Evolutionary conservation across 2,888 invertebrate species (phyloP).

Genomic region (Chironomus riparius): DNA sequence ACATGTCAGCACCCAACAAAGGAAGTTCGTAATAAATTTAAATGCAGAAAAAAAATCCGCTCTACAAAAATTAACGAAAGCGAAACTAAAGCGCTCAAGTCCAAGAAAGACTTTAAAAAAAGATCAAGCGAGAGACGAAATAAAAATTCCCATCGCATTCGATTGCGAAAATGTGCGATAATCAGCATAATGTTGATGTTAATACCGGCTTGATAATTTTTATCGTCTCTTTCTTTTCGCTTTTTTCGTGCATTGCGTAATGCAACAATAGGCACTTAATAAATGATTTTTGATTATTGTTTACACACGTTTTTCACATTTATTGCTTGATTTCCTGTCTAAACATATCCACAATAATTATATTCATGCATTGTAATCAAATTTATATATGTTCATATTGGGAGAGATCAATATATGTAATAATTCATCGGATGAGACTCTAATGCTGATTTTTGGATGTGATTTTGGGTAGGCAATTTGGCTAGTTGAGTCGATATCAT

Average conservation of each 20-base stretch:
- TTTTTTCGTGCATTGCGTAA: neutral
- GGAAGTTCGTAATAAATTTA: no score
- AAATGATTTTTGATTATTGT: neutral
- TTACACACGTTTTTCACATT: neutral
- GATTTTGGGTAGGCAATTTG: neutral
- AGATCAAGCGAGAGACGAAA: neutral
- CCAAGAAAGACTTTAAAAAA: neutral
- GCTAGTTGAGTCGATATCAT: no score
- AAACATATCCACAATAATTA: neutral
- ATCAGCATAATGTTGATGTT: no score
- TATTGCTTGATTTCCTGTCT: conserved; percentile 3
- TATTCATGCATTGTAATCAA: neutral
- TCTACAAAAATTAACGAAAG: neutral
- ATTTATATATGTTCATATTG: no score
- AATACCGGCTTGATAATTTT: neutral
- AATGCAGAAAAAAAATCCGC: no score
- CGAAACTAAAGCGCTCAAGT: neutral
- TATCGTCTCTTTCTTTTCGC: neutral
- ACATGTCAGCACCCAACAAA: no score
- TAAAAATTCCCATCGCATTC: neutral
- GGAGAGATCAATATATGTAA: no score
- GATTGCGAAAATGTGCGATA: neutral
- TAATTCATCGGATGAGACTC: no score
- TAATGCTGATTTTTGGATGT: neutral
- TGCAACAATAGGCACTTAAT: neutral